Conservation (phyloP, 2,113 vertebrate genomes). For the Cyanoderma ruficeps region DNA sequence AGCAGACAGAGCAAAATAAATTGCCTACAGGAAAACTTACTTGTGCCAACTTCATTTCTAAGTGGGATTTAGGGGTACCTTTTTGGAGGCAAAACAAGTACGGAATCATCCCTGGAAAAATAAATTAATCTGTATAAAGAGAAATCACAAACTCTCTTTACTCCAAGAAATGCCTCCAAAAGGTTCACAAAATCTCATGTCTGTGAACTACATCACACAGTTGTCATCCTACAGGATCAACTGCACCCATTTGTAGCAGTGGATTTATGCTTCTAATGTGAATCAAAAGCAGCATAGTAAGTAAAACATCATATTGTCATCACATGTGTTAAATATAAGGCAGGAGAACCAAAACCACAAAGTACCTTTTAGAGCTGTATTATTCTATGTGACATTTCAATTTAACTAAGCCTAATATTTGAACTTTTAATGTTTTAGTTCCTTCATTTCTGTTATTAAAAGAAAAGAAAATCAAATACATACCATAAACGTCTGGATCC, state of each 20-base stretch:
- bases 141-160: background rate
- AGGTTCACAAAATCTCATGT: background rate
- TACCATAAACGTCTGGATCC: constrained; percentile 81
- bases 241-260: background rate
- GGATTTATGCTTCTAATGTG: constrained; percentile 39
- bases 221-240: background rate
- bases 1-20: background rate
- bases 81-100: constrained; percentile 9
- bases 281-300: constrained; percentile 5
- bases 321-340: background rate
- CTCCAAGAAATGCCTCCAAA: background rate
- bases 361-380: constrained; percentile 17
- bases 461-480: constrained; percentile 67
- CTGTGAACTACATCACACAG: background rate
- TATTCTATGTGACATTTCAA: constrained; percentile 7
- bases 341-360: constrained; percentile 29
- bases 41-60: constrained; percentile 23
- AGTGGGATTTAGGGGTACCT: constrained; percentile 13
- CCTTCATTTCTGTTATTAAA: constrained; percentile 34
- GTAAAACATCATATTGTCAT: constrained; percentile 12
- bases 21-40: constrained; percentile 19
- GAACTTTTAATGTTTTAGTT: constrained; percentile 39
- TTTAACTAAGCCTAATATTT: constrained; percentile 52
- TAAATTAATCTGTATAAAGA: background rate
- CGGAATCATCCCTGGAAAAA: background rate